Evolutionary conservation across 2,113 vertebrate species (phyloP).

Genomic region (Hemibagrus wyckioides): DNA sequence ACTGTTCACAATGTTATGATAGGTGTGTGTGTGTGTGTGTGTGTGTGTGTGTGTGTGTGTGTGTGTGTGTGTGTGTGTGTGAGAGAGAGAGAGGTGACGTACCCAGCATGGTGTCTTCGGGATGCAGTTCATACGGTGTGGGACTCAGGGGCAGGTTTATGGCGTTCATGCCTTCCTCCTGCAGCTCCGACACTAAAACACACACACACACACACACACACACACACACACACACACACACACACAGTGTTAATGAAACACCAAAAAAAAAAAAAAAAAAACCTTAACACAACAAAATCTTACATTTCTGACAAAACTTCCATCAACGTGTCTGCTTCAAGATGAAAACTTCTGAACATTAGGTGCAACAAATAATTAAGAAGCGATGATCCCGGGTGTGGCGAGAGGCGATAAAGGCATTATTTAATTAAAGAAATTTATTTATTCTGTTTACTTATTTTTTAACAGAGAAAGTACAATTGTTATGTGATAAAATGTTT

Average conservation of each 20-base stretch:
- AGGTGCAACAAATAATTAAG: neutral
- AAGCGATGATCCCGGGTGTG: neutral
- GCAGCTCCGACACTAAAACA: constrained; percentile 90
- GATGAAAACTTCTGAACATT: neutral
- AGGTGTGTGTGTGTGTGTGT: neutral
- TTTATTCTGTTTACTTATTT: neutral
- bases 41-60: neutral
- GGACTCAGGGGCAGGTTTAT: constrained; percentile 98
- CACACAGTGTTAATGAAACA: no score
- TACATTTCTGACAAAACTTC: no score
- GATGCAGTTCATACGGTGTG: constrained; percentile 94
- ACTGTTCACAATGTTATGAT: neutral
- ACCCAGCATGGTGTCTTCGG: constrained; percentile 98
- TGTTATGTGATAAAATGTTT: neutral
- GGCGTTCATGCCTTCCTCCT: constrained; percentile 98
- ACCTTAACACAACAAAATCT: neutral
- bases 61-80: neutral
- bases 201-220: no score
- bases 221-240: no score
- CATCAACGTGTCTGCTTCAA: neutral
- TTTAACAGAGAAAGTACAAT: neutral
- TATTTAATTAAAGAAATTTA: neutral
- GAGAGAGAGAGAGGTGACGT: constrained; percentile 56
- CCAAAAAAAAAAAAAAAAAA: no score
- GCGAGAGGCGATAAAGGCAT: neutral